A percentile compares a stretch with the other conserved stretches of the same genome.
Evolutionary conservation across 2,888 invertebrate genomes (phyloP).

Genomic region (Lomographa bimaculata): DNA sequence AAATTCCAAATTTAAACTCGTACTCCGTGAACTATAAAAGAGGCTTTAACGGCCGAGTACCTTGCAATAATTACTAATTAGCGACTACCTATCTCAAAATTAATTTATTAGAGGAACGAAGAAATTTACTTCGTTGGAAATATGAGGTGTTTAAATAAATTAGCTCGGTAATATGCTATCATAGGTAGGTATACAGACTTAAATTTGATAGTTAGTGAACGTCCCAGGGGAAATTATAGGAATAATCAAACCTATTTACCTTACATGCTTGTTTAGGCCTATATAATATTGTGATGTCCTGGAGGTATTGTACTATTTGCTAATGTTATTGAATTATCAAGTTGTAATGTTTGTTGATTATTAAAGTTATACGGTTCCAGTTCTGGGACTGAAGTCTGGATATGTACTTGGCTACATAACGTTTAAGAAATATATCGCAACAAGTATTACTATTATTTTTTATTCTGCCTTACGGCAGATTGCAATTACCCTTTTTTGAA

Average conservation of each 20-base stretch:
- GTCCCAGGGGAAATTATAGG: slow-evolving; percentile 46
- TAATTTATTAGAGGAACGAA: slow-evolving; percentile 34
- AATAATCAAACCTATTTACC: slow-evolving; percentile 32
- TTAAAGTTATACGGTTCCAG: too few relatives aligned
- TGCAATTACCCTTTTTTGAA: too few relatives aligned
- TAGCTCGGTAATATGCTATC: slow-evolving; percentile 21
- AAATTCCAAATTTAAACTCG: slow-evolving; percentile 21
- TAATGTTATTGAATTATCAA: not conserved
- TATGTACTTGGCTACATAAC: too few relatives aligned
- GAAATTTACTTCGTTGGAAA: slow-evolving; percentile 23
- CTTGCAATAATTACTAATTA: slow-evolving; percentile 39
- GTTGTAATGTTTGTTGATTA: too few relatives aligned
- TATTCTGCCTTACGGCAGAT: too few relatives aligned
- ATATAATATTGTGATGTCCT: slow-evolving; percentile 23
- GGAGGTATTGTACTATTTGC: slow-evolving; percentile 7
- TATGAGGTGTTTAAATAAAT: slow-evolving; percentile 23
- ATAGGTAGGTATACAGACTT: slow-evolving; percentile 29
- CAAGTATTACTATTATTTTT: too few relatives aligned
- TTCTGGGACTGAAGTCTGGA: too few relatives aligned
- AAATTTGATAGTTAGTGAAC: slow-evolving; percentile 32
- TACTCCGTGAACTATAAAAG: slow-evolving; percentile 18
- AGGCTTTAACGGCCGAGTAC: slow-evolving; percentile 24
- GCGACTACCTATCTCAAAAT: slow-evolving; percentile 35
- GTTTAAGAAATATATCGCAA: too few relatives aligned
- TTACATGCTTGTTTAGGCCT: slow-evolving; percentile 32